A percentile compares a stretch with the other conserved stretches of the same genome.
Conservation (phyloP, 2,113 vertebrate genomes). For the Psettodes erumei region DNA sequence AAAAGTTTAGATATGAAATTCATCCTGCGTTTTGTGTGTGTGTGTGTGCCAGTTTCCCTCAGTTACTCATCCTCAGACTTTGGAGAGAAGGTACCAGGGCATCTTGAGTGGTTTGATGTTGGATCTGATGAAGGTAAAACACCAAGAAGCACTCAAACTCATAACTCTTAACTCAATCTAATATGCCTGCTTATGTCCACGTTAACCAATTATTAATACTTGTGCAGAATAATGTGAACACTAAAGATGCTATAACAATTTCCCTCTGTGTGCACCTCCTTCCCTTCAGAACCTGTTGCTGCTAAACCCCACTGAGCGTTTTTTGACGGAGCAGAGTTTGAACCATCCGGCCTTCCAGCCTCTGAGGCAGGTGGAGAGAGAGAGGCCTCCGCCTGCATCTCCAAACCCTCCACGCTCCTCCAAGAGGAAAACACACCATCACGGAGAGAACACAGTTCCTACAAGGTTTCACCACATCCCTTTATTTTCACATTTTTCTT, state of each 20-base stretch:
- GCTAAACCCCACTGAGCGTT: conserved; percentile 95
- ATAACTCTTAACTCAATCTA: background rate
- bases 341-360: conserved; percentile 98
- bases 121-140: conserved; percentile 97
- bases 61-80: conserved; percentile 96
- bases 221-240: background rate
- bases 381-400: conserved; percentile 83
- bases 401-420: conserved; percentile 92
- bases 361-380: conserved; percentile 92
- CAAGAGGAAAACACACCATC: conserved; percentile 98
- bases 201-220: background rate
- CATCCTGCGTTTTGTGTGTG: conserved; percentile 16
- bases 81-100: conserved; percentile 96
- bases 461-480: conserved; percentile 84
- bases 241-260: background rate
- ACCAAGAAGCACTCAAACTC: background rate
- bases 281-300: conserved; percentile 91
- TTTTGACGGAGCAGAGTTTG: conserved; percentile 95
- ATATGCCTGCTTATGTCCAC: background rate
- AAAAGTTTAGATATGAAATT: conserved; percentile 7
- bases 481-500: background rate
- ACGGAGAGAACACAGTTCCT: conserved; percentile 94
- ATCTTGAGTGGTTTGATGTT: conserved; percentile 95
- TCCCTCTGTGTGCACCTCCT: background rate
- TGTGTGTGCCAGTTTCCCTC: conserved; percentile 90